phyloP scores from a whole-genome alignment of 2,113 vertebrate species.

The Crotophaga sulcirostris region DNA sequence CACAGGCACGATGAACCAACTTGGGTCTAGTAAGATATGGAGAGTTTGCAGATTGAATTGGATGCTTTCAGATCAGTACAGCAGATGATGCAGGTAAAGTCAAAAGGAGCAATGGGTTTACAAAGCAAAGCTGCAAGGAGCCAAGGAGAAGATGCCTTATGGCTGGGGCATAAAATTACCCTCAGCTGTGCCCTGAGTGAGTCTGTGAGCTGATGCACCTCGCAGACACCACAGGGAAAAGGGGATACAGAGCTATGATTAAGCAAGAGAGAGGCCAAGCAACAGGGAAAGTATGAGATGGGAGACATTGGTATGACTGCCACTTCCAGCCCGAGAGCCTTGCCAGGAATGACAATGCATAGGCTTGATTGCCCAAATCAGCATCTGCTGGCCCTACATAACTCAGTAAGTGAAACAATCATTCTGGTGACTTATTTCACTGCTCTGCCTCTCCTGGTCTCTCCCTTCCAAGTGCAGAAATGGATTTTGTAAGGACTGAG shows the following conservation, averaged over 20 bases:
- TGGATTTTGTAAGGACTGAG: not conserved
- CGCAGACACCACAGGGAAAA: not conserved
- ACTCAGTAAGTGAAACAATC: not conserved
- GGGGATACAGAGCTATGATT: no score
- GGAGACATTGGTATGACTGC: not conserved
- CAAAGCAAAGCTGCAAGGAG: not conserved
- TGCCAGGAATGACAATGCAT: not conserved
- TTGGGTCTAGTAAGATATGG: not conserved
- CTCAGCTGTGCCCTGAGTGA: not conserved
- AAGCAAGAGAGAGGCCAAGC: not conserved
- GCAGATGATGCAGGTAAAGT: not conserved
- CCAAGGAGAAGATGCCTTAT: not conserved
- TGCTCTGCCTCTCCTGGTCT: not conserved
- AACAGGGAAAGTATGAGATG: not conserved
- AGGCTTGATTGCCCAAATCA: not conserved
- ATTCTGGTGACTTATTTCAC: fast-evolving
- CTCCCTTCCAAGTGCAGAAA: not conserved
- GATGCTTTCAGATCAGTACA: not conserved
- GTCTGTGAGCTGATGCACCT: not conserved
- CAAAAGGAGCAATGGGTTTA: not conserved
- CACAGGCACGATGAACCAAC: not conserved
- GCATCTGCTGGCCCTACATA: not conserved
- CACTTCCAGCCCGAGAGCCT: not conserved
- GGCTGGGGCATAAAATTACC: not conserved
- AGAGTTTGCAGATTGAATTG: not conserved